Percentiles rank a stretch among this genome's conserved stretches.
Conservation (phyloP, 2,888 invertebrate species). For the Galerucella nymphaeae region DNA sequence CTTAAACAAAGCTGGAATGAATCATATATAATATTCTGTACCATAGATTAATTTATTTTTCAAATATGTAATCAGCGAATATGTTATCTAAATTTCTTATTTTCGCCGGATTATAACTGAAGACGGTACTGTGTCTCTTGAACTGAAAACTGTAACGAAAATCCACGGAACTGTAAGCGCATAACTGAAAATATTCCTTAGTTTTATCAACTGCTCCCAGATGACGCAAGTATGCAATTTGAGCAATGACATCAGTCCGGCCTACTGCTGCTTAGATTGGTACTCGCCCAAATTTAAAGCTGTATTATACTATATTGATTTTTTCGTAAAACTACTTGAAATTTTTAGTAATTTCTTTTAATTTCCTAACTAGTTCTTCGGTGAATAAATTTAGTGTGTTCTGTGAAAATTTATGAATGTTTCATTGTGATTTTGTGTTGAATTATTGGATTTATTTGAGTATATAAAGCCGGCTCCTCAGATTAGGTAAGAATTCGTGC, state of each 20-base stretch:
- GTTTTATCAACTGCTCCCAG: slow-evolving; percentile 31
- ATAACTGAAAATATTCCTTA: slow-evolving; percentile 20
- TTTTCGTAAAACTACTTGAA: slow-evolving; percentile 51
- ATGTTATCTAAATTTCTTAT: too few relatives aligned
- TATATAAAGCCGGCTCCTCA: slow-evolving; percentile 43
- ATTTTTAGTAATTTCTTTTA: slow-evolving; percentile 44
- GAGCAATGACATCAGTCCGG: slow-evolving; percentile 28
- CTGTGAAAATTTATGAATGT: slow-evolving; percentile 37
- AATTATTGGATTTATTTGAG: slow-evolving; percentile 43
- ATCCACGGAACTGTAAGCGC: slow-evolving; percentile 8
- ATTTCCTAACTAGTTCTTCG: slow-evolving; percentile 34
- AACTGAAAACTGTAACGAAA: slow-evolving; percentile 30
- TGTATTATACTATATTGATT: slow-evolving; percentile 55
- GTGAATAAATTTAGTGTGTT: slow-evolving; percentile 31
- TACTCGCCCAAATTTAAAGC: slow-evolving; percentile 58
- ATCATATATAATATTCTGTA: too few relatives aligned
- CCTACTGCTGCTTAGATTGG: slow-evolving; percentile 39
- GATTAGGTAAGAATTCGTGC: slow-evolving; percentile 47
- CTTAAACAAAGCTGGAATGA: too few relatives aligned
- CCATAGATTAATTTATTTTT: too few relatives aligned
- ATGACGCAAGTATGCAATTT: slow-evolving; percentile 27
- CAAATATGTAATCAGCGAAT: too few relatives aligned
- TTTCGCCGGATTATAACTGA: background rate
- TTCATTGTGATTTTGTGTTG: slow-evolving; percentile 45
- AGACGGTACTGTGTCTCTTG: slow-evolving; percentile 6